Evolutionary conservation across 2,113 vertebrate species (phyloP).

Genomic region (Mugil cephalus): DNA sequence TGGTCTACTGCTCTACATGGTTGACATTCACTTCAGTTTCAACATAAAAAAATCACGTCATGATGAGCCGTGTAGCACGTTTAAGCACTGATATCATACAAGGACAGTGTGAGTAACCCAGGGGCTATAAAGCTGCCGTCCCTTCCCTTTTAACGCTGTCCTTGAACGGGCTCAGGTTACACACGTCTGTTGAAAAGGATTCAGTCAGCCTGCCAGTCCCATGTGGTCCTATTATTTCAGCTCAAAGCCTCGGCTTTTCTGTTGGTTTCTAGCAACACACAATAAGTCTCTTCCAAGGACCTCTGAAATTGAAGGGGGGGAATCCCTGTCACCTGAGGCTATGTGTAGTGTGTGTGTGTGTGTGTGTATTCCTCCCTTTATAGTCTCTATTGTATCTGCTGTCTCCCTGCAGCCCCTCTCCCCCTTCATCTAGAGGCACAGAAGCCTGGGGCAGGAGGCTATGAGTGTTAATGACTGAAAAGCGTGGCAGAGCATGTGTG

Average conservation of each 20-base stretch:
- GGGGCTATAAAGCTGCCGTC: slow-evolving; percentile 6
- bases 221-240: slow-evolving; percentile 75
- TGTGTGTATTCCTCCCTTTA: slow-evolving; percentile 1
- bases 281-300: slow-evolving; percentile 69
- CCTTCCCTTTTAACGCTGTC: slow-evolving; percentile 43
- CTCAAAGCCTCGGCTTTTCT: slow-evolving; percentile 52
- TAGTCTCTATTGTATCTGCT: slow-evolving; percentile 34
- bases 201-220: slow-evolving; percentile 61
- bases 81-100: slow-evolving; percentile 21
- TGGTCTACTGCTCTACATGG: not conserved
- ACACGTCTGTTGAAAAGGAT: slow-evolving; percentile 43
- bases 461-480: slow-evolving; percentile 26
- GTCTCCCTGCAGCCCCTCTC: slow-evolving; percentile 27
- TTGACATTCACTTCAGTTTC: no score
- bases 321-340: slow-evolving; percentile 68
- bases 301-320: slow-evolving; percentile 47
- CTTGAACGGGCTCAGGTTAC: slow-evolving; percentile 74
- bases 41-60: no score
- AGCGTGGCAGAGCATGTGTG: slow-evolving; percentile 12
- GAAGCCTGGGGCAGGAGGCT: slow-evolving; percentile 34
- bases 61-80: no score
- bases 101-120: slow-evolving; percentile 19
- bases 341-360: slow-evolving; percentile 13
- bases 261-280: slow-evolving; percentile 45
- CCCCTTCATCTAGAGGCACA: slow-evolving; percentile 42